Evolutionary conservation across 2,797 vertebrate genomes (phyloP).

Genomic region (Sebastes itinus): DNA sequence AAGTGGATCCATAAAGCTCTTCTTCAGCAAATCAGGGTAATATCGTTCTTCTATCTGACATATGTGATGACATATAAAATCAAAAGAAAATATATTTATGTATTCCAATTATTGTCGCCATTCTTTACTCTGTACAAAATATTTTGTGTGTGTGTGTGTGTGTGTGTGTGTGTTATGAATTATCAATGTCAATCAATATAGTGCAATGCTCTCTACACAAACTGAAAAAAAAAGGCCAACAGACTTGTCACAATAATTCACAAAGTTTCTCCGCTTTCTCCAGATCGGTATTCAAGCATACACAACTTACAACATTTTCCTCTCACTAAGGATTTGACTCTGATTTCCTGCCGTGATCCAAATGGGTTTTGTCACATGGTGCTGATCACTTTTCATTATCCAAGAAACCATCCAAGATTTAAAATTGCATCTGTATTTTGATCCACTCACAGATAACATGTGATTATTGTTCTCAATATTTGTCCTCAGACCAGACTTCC

Average conservation of each 20-base stretch:
- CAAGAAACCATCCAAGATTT: conserved; percentile 28
- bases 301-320: conserved; percentile 44
- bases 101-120: conserved; percentile 79
- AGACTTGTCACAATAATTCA: conserved; percentile 52
- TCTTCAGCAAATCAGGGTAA: conserved; percentile 82
- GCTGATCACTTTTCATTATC: conserved; percentile 58
- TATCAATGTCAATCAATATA: conserved; percentile 78
- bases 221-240: conserved; percentile 69
- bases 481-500: neutral
- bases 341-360: conserved; percentile 56
- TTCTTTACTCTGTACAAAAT: conserved; percentile 80
- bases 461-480: conserved; percentile 5
- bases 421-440: conserved; percentile 23
- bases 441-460: conserved; percentile 3
- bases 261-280: conserved; percentile 27
- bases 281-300: conserved; percentile 41
- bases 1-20: conserved; percentile 79
- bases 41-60: conserved; percentile 77
- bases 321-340: conserved; percentile 57
- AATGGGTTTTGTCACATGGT: conserved; percentile 65
- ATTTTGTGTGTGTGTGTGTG: conserved; percentile 54
- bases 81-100: conserved; percentile 81
- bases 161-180: conserved; percentile 66
- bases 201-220: conserved; percentile 74
- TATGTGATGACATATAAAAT: conserved; percentile 77